Evolutionary conservation across 2,113 vertebrate species (phyloP).

Genomic region (Camarhynchus parvulus): DNA sequence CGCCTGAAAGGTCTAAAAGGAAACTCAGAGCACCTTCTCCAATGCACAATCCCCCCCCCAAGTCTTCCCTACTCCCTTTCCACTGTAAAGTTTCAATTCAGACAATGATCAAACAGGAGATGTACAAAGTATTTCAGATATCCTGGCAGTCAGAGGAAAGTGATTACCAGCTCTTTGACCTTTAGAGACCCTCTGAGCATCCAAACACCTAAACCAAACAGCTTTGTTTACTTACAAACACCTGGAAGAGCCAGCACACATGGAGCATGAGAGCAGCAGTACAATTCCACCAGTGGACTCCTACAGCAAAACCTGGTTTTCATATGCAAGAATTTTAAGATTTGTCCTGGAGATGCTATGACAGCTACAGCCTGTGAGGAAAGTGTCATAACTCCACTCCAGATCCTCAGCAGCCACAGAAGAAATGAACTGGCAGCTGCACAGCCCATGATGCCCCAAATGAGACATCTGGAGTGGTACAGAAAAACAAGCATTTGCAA

Average conservation of each 20-base stretch:
- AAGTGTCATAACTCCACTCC: neutral
- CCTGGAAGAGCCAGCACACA: neutral
- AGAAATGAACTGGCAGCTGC: neutral
- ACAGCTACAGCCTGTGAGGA: neutral
- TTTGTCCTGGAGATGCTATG: neutral
- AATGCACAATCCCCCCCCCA: neutral
- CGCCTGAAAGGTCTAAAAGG: neutral
- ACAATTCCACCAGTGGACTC: neutral
- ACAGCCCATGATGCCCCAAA: fast-evolving
- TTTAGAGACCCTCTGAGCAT: neutral
- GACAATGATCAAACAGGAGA: neutral
- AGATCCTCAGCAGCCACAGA: neutral
- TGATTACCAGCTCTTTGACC: neutral
- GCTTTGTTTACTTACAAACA: neutral
- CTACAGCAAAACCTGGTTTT: neutral
- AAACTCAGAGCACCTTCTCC: neutral
- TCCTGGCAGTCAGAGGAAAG: neutral
- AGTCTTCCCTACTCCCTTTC: neutral
- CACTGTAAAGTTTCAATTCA: neutral
- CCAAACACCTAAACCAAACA: neutral
- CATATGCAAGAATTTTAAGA: neutral
- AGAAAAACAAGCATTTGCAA: neutral
- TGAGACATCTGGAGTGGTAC: neutral
- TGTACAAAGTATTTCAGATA: neutral
- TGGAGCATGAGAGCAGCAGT: neutral